A percentile compares a stretch with the other conserved stretches of the same genome.
Conservation (phyloP, 1,140 invertebrate genomes). For the Drosophila funebris region DNA sequence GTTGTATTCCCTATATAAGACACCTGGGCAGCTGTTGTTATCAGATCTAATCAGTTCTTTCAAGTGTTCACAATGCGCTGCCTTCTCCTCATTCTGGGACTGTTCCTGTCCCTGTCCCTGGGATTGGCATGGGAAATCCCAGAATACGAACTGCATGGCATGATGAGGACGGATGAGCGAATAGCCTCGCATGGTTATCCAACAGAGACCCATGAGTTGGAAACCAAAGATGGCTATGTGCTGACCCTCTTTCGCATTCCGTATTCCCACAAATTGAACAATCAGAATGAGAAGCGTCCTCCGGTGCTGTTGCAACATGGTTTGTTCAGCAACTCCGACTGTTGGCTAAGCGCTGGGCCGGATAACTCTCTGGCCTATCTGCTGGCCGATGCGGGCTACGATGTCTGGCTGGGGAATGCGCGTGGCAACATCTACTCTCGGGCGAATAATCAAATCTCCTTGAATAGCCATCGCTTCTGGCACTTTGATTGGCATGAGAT, state of each 20-base stretch:
- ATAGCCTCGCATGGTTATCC: constrained; percentile 69
- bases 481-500: constrained; percentile 88
- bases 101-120: constrained; percentile 44
- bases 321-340: constrained; percentile 75
- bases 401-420: constrained; percentile 90
- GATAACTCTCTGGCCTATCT: constrained; percentile 84
- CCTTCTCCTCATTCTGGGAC: constrained; percentile 16
- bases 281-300: constrained; percentile 39
- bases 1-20: constrained; percentile 12
- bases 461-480: constrained; percentile 81
- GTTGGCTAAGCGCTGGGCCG: constrained; percentile 58
- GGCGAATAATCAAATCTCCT: constrained; percentile 84
- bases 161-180: constrained; percentile 53
- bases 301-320: constrained; percentile 67
- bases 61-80: constrained; percentile 38
- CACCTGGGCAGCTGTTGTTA: background rate
- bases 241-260: constrained; percentile 70
- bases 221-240: constrained; percentile 62
- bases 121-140: constrained; percentile 33
- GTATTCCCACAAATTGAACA: constrained; percentile 61
- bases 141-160: constrained; percentile 31
- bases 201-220: constrained; percentile 48
- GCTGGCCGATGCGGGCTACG: constrained; percentile 88
- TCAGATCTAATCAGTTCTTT: constrained; percentile 19
- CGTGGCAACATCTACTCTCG: constrained; percentile 88